phyloP scores from a whole-genome alignment of 2,797 vertebrate genomes.

The Mionectes olivaceus region DNA sequence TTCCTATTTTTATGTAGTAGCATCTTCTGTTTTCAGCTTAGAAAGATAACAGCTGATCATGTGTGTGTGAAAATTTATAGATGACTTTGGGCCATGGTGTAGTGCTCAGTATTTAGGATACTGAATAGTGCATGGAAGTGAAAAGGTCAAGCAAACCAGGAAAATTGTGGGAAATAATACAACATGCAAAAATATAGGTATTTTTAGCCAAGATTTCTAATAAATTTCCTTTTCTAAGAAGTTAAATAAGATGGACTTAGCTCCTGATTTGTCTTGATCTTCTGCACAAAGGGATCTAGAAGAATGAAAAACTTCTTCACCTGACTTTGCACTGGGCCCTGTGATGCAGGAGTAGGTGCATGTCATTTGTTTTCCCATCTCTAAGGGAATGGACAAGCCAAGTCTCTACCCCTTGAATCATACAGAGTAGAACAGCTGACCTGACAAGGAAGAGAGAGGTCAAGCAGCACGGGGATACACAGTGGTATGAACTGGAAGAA shows the following conservation, averaged over 20 bases:
- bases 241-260: neutral
- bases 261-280: neutral
- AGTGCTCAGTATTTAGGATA: neutral
- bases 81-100: neutral
- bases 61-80: neutral
- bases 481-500: neutral
- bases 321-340: neutral
- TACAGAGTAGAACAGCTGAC: neutral
- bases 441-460: neutral
- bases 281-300: neutral
- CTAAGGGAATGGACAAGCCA: neutral
- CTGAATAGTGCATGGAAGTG: neutral
- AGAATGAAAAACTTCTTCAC: neutral
- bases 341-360: neutral
- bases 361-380: neutral
- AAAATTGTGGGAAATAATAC: neutral
- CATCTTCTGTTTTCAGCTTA: constrained; percentile 16
- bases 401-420: accelerated
- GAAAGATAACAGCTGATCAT: neutral
- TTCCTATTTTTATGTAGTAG: constrained; percentile 42
- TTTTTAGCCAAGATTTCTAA: neutral
- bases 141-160: neutral
- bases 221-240: neutral
- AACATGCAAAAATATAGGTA: neutral
- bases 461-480: neutral